Evolutionary conservation across 2,797 vertebrate genomes (phyloP).

Genomic region (Rhinella marina): DNA sequence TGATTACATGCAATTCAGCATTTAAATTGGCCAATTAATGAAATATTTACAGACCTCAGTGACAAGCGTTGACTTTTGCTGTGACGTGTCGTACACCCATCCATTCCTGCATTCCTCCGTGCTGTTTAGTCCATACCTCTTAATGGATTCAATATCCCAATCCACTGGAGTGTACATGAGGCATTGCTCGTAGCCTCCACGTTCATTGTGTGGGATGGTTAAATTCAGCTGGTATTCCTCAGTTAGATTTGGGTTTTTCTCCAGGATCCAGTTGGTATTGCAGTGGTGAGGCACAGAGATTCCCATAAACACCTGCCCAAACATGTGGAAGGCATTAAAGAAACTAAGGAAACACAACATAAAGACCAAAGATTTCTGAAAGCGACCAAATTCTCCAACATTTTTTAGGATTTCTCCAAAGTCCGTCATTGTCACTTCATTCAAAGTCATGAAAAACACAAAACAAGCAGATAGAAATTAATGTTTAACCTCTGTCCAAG

Average conservation of each 20-base stretch:
- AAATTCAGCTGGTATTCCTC: constrained; percentile 75
- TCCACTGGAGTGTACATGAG: constrained; percentile 81
- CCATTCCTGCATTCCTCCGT: constrained; percentile 78
- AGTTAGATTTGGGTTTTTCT: constrained; percentile 75
- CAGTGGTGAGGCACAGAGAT: constrained; percentile 78
- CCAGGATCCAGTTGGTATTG: constrained; percentile 83
- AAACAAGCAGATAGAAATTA: constrained; percentile 64
- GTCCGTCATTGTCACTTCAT: constrained; percentile 72
- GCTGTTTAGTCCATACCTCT: constrained; percentile 75
- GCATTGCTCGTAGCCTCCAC: constrained; percentile 79
- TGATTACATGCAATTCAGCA: background rate
- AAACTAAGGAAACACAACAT: constrained; percentile 73
- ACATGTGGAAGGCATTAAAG: constrained; percentile 77
- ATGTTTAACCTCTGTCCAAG: constrained; percentile 70
- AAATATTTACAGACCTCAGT: constrained; percentile 77
- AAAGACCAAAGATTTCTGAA: constrained; percentile 81
- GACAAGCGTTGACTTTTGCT: constrained; percentile 69
- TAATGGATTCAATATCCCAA: constrained; percentile 75
- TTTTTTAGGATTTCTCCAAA: constrained; percentile 76
- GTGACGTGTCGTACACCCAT: constrained; percentile 74
- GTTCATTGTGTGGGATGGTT: constrained; percentile 75
- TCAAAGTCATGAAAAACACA: constrained; percentile 51
- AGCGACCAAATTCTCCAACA: constrained; percentile 81
- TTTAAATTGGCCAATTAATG: background rate
- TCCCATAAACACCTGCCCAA: constrained; percentile 82